These are phyloP conservation scores for Grallaria varia DNA, from an alignment of 2,113 vertebrate species.

Conservation along the genomic window DNA sequence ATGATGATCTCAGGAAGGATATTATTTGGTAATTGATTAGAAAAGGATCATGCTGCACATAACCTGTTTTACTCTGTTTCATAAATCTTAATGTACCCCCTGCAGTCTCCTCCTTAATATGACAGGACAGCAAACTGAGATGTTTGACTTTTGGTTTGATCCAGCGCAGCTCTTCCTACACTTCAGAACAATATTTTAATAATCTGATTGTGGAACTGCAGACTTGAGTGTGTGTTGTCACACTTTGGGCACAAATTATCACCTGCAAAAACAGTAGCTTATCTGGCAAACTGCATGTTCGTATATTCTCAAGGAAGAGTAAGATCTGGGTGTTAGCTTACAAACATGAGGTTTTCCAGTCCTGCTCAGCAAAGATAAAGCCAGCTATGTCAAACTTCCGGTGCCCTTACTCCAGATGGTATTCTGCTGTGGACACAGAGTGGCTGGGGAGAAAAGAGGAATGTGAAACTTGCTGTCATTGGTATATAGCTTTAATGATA, in stretches of 20 bases:
- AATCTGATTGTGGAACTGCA: not conserved
- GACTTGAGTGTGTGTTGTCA: not conserved
- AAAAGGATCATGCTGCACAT: not conserved
- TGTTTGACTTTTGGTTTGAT: not conserved
- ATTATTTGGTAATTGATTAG: not conserved
- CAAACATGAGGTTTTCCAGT: conserved; percentile 28
- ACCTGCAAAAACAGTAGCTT: conserved; percentile 26
- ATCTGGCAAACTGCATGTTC: not conserved
- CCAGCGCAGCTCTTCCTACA: not conserved
- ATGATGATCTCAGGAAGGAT: not conserved
- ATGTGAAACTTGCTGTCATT: not conserved
- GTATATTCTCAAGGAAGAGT: not conserved
- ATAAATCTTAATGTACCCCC: not conserved
- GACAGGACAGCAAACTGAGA: not conserved
- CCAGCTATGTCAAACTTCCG: not conserved
- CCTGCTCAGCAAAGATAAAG: conserved; percentile 45
- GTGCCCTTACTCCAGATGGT: conserved; percentile 17
- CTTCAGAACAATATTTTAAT: not conserved
- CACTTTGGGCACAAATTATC: conserved; percentile 11
- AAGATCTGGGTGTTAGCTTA: conserved; percentile 55
- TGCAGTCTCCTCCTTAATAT: not conserved
- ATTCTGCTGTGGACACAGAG: not conserved
- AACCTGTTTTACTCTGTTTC: not conserved
- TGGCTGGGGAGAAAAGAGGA: not conserved
- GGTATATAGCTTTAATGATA: not conserved